Evolutionary conservation across 2,888 invertebrate genomes (phyloP), one percentile per base, ranked within the genome.

Genomic region (Salticus scenicus): DNA sequence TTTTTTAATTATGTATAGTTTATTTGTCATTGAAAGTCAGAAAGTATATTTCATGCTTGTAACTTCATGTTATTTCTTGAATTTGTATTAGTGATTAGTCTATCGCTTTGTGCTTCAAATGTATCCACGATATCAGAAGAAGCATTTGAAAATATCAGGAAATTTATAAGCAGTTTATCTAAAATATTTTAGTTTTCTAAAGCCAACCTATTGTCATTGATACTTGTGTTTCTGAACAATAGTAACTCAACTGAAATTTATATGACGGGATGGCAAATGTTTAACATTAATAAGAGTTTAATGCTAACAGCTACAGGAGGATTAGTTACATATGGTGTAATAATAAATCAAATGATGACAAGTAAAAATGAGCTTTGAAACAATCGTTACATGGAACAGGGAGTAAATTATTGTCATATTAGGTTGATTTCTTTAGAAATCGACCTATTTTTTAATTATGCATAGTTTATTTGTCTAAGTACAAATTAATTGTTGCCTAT

Each of bases 181-280:
- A 63, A 10, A 63, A n/a, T n/a, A n/a, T n/a, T n/a, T n/a, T n/a
- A n/a, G n/a, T n/a, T n/a, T n/a, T n/a, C n/a, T n/a, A n/a, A n/a
- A n/a, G n/a, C n/a, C n/a, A n/a, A n/a, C n/a, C n/a, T n/a, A n/a
- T n/a, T n/a, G n/a, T n/a, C n/a, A n/a, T n/a, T n/a, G n/a, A 17
- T 66, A 12, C 7, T 66, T 17, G 14, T 66, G n/a, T n/a, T 66
- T 24, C 14, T 66, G 7, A 66, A 66, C 31, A 66, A 31, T 17
- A 5, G 30, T 4, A 66, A 66, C 10, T 30, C 30, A 1, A 66
- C 66, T 20, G 66, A 30, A 4, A 66, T 66, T 14, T 7, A 66
- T 20, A n/a, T 63, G 63, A 63, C 63, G 8, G 63, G 63, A 1
- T 63, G 63, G 63, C 63, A 63, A 1, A 63, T 63, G 63, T 63